phyloP scores from a whole-genome alignment of 2,888 invertebrate species.

The Pristionchus japonicus region DNA sequence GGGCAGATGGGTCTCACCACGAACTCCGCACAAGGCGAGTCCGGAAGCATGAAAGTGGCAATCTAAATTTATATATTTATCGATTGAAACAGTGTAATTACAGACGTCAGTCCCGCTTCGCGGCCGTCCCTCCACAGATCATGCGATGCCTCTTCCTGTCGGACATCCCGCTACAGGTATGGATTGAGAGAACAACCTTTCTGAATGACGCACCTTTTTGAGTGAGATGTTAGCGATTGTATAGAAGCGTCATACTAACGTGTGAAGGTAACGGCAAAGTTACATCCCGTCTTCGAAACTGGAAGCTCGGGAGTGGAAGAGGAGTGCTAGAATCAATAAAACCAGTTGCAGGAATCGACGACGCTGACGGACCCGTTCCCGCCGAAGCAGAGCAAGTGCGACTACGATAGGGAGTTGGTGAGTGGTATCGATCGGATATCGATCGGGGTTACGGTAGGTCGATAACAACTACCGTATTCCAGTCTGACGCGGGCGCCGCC shows the following conservation, averaged over 20 bases:
- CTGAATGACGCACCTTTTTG: too few species aligned
- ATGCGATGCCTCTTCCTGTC: conserved; percentile 9
- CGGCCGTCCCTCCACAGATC: conserved; percentile 1
- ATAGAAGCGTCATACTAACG: too few species aligned
- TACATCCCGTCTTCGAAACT: too few species aligned
- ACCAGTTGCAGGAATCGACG: neutral
- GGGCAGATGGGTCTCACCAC: too few species aligned
- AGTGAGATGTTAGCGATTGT: too few species aligned
- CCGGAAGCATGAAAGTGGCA: too few species aligned
- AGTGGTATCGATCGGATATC: neutral
- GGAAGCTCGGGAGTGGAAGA: too few species aligned
- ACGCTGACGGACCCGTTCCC: conserved; percentile 42
- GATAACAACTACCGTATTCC: neutral
- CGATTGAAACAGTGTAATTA: too few species aligned
- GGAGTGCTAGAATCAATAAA: neutral
- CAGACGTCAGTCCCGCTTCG: conserved; percentile 33
- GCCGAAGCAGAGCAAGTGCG: conserved; percentile 1
- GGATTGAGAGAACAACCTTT: too few species aligned
- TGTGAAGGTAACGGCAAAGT: too few species aligned
- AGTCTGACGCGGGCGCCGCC: neutral
- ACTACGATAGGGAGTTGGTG: conserved; percentile 20
- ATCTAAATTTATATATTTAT: too few species aligned
- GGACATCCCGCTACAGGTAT: neutral
- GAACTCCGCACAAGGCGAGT: too few species aligned
- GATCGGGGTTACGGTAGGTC: neutral